Evolutionary conservation across 2,113 vertebrate species (phyloP).

Genomic region (Tragelaphus buxtoni): DNA sequence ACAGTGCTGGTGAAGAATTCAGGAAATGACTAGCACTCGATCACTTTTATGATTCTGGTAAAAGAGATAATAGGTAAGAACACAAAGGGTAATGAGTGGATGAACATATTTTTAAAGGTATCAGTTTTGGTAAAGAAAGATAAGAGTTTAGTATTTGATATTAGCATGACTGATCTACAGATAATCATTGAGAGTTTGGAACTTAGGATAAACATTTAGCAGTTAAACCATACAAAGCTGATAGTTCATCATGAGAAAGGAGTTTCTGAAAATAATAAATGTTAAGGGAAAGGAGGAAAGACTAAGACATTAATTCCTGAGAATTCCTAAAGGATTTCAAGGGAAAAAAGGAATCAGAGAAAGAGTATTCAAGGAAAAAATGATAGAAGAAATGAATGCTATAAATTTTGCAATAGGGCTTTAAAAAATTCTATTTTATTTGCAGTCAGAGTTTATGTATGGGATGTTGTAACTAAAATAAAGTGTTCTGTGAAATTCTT

Average conservation of each 20-base stretch:
- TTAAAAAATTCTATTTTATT: background rate
- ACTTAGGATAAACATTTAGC: background rate
- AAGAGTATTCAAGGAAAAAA: background rate
- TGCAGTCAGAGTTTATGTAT: background rate
- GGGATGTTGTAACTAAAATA: slow-evolving; percentile 36
- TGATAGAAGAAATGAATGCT: background rate
- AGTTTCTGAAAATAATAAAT: background rate
- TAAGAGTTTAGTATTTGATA: background rate
- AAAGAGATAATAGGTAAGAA: background rate
- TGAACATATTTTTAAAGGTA: background rate
- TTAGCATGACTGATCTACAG: background rate
- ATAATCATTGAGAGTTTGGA: background rate
- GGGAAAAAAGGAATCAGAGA: background rate
- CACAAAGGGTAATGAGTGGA: background rate
- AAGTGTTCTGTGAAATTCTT: slow-evolving; percentile 14
- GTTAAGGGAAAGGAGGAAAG: background rate
- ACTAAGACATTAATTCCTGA: background rate
- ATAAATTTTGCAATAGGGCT: background rate
- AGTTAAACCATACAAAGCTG: background rate
- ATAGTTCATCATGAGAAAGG: background rate
- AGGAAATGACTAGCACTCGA: background rate
- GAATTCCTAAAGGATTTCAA: background rate
- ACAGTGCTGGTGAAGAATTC: background rate
- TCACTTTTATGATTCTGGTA: background rate
- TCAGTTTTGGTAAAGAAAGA: background rate